Base-by-base conservation (phyloP, 1,140 invertebrate species). In the Rhopalosiphum padi region DNA sequence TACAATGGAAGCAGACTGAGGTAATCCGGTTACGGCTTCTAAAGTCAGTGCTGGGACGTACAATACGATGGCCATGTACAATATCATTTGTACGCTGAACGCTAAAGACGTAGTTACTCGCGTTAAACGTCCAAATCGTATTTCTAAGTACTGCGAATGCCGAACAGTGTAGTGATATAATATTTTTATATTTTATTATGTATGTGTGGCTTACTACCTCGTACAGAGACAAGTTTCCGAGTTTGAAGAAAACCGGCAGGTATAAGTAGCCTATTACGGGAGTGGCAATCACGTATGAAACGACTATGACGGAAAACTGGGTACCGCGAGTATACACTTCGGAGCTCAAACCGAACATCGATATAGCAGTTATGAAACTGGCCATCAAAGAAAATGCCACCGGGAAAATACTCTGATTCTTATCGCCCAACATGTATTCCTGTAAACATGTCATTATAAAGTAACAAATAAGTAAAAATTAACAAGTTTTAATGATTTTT, bases 361-460 rank as follows among this genome's bases (percentile, higher is more conserved):
- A 98, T n/a, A 99, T 97, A 9, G 98, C 98, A 1, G 98, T 99
- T 97, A 99, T 98, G 94, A 99, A 99, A 82, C 98, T 98, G 11
- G 98, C 98, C 97, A 98, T 98, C 1, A 99, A 95, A 37, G 97
- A 98, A 93, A 98, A 97, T 2, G 97, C 97, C 0, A 99, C 98
- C 0, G 98, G 98, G 2, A 96, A 68, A 91, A 98, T 96, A 8
- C 96, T 96, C 97, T 98, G 98, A 46, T 97, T 97, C 93, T 96
- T 96, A 94, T 98, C 97, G 0, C 97, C 98, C 85, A 98, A 95
- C 94, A 98, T 96, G 95, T 98, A 98, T 95, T 98, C 98, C 96
- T 98, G 95, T 41, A 22, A 8, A 43, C 5, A 90, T 68, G 25
- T 8, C 1, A 68, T 18, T 21, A n/a, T 46, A 46, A 46, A 46